Base-by-base conservation (phyloP, 2,888 invertebrate genomes). In the Argyresthia goedartella region DNA sequence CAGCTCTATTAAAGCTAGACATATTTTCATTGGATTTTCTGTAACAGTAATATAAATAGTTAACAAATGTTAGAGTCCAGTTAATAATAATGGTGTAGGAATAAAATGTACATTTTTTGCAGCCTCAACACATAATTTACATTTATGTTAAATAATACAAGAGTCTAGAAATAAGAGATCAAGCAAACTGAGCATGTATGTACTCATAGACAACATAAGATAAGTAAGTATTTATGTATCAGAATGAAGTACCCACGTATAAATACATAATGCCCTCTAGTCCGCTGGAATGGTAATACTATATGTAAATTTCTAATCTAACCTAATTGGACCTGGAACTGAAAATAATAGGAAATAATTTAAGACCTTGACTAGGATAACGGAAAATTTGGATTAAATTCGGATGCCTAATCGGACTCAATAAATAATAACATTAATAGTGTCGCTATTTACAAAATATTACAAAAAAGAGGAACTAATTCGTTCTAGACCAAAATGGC, bases 1-100 rank as follows among this genome's bases (percentile, higher is more conserved):
- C 73, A 74, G 79, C 74, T 80, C 73, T 76, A 74, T 82, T 84
- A 84, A 82, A 85, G 81, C 81, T 85, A 78, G 69, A 67, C 71
- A 73, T 76, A 71, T 73, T 8, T 76, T 78, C 73, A 76, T 76
- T 80, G 80, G 78, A 81, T 78, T 78, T 25, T 74, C 64, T 67
- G 71, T 74, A 84, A 86, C 82, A 81, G 68, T 71, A 66, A 76
- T 84, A 85, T 81, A 86, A 85, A 85, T 86, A 86, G 81, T 81
- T 84, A 86, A 86, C 85, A 86, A 85, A 85, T 69, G 72, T 71
- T 74, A 25, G 33, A 13, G 50, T 33, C 42, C 15, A 42, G 50
- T 50, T 42, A 25, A 33, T 11, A 50, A 16, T 13, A 50, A 42
- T 13, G 42, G 16, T 50, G 42, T 42, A 50, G 50, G 50, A 81